Evolutionary conservation across 2,113 vertebrate genomes (phyloP).

Genomic region (Gasterosteus nipponicus): DNA sequence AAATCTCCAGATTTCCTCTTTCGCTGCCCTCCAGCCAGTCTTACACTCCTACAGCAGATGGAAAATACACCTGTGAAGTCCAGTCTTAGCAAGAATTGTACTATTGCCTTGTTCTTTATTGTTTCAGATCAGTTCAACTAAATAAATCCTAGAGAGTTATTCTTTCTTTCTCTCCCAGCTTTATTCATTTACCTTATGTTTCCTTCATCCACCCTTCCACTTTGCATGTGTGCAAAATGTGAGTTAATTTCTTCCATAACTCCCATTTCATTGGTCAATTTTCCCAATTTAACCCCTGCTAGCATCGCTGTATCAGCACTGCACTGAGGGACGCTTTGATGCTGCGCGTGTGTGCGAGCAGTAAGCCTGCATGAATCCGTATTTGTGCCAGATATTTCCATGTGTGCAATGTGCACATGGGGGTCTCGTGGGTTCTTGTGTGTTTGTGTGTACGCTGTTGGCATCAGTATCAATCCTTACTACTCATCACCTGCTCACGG

Average conservation of each 20-base stretch:
- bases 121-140: constrained; percentile 27
- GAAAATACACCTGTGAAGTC: constrained; percentile 72
- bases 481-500: constrained; percentile 81
- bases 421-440: constrained; percentile 18
- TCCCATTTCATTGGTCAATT: constrained; percentile 40
- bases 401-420: constrained; percentile 16
- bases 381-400: constrained; percentile 28
- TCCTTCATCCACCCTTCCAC: constrained; percentile 31
- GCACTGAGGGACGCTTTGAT: constrained; percentile 70
- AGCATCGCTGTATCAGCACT: constrained; percentile 58
- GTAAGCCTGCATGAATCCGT: not conserved
- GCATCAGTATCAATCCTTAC: constrained; percentile 79
- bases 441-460: constrained; percentile 25
- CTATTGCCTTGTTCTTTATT: constrained; percentile 32
- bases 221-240: constrained; percentile 43
- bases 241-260: constrained; percentile 57
- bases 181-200: constrained; percentile 34
- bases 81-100: constrained; percentile 33
- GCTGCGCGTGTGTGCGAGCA: constrained; percentile 36
- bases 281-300: constrained; percentile 61
- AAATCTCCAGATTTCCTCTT: constrained; percentile 77
- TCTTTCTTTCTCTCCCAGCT: constrained; percentile 1
- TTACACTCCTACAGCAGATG: constrained; percentile 54
- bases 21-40: constrained; percentile 44
- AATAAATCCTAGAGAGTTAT: constrained; percentile 12